Evolutionary conservation across 2,113 vertebrate genomes (phyloP).

Genomic region (Gallinago paraguaiae): DNA sequence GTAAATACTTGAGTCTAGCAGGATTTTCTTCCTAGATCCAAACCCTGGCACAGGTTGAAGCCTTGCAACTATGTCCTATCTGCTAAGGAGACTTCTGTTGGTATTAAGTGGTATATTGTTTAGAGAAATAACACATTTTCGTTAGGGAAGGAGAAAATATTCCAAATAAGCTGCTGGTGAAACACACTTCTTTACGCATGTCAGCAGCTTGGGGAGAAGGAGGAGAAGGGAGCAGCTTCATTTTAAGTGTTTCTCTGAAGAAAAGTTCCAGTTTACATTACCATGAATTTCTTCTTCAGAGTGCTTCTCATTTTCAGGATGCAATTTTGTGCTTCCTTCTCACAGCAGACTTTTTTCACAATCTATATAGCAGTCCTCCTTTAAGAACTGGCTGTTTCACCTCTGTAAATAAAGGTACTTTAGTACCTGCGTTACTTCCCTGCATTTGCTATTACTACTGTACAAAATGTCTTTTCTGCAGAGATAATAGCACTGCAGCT

Average conservation of each 20-base stretch:
- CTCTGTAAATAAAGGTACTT: slow-evolving; percentile 11
- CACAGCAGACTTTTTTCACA: background rate
- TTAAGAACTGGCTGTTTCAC: slow-evolving; percentile 19
- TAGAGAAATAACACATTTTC: slow-evolving; percentile 60
- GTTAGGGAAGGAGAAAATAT: background rate
- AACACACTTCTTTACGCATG: background rate
- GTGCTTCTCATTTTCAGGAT: slow-evolving; percentile 52
- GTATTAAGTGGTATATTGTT: slow-evolving; percentile 58
- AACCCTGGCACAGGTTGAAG: slow-evolving; percentile 19
- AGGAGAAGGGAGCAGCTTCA: slow-evolving; percentile 15
- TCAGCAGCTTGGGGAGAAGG: slow-evolving; percentile 43
- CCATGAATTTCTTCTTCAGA: slow-evolving; percentile 31
- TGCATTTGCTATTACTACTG: background rate
- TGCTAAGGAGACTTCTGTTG: slow-evolving; percentile 29
- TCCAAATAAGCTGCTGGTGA: slow-evolving; percentile 48
- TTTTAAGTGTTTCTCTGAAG: slow-evolving; percentile 32
- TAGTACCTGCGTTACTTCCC: background rate
- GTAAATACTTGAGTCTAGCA: slow-evolving; percentile 45
- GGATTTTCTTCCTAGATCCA: slow-evolving; percentile 35
- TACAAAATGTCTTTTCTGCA: background rate
- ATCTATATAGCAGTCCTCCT: background rate
- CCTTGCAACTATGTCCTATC: slow-evolving; percentile 33
- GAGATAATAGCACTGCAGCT: background rate
- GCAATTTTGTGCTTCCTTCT: slow-evolving; percentile 52
- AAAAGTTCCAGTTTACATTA: slow-evolving; percentile 39